A percentile compares a stretch with the other conserved stretches of the same genome.
phyloP scores from a whole-genome alignment of 1,140 invertebrate species.

The Atopsyche davidsoni region DNA sequence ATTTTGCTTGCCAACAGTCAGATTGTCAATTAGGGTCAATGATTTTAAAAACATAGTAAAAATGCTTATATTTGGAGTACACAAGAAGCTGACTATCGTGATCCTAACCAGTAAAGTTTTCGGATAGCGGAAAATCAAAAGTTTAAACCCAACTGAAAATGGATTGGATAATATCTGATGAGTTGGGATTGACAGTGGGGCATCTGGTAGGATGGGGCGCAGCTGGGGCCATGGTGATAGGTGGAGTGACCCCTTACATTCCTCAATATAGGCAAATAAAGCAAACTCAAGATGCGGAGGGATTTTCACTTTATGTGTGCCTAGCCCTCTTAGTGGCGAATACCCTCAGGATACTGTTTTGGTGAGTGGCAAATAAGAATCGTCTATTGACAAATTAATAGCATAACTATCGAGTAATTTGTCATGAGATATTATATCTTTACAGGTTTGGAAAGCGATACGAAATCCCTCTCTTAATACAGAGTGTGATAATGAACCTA shows the following conservation, averaged over 20 bases:
- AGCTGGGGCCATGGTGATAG: conserved; percentile 83
- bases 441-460: conserved; percentile 96
- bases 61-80: conserved; percentile 2
- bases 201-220: conserved; percentile 63
- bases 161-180: conserved; percentile 69
- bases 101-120: background rate
- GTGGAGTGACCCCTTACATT: conserved; percentile 78
- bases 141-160: conserved; percentile 32
- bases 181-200: conserved; percentile 57
- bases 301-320: conserved; percentile 96
- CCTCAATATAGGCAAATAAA: conserved; percentile 93
- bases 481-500: conserved; percentile 96
- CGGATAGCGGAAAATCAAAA: conserved; percentile 17
- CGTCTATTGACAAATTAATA: too few relatives aligned
- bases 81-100: background rate
- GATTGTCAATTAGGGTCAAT: conserved; percentile 22
- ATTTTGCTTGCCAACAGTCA: conserved; percentile 13
- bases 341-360: conserved; percentile 94
- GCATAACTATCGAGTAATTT: too few relatives aligned
- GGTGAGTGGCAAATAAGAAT: too few relatives aligned
- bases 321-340: conserved; percentile 91
- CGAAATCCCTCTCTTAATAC: conserved; percentile 89
- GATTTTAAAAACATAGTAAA: conserved; percentile 17
- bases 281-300: conserved; percentile 83
- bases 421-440: too few relatives aligned